Conservation (phyloP, 1,140 invertebrate genomes). For the Drosophila watanabei region DNA sequence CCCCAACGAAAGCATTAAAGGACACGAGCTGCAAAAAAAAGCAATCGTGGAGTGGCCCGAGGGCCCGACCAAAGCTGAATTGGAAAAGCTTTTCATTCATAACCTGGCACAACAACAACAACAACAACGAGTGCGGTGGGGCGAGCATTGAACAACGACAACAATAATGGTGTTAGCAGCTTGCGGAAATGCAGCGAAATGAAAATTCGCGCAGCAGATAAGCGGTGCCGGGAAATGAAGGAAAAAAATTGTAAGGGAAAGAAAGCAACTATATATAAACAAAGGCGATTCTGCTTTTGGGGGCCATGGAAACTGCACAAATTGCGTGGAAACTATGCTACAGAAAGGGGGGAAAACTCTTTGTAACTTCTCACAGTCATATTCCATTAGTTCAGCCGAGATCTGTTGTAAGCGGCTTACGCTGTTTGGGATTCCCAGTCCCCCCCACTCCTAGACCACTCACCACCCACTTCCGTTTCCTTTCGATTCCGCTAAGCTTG, state of each 20-base stretch:
- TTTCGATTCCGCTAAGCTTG: conserved; percentile 48
- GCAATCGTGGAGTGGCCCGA: conserved; percentile 46
- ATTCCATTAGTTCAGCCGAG: conserved; percentile 11
- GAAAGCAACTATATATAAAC: conserved; percentile 4
- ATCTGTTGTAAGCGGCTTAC: conserved; percentile 45
- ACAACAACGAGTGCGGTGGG: conserved; percentile 33
- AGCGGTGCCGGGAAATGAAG: conserved; percentile 8
- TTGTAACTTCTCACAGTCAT: conserved; percentile 7
- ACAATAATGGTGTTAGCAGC: conserved; percentile 8
- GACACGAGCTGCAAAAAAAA: conserved; percentile 9
- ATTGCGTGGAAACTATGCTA: conserved; percentile 14
- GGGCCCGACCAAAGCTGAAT: conserved; percentile 57
- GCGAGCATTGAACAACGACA: conserved; percentile 6
- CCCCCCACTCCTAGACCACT: neutral
- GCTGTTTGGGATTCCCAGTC: conserved; percentile 12
- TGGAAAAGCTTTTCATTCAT: conserved; percentile 81
- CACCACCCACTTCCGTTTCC: conserved; percentile 29
- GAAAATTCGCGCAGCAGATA: conserved; percentile 24
- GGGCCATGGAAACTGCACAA: conserved; percentile 9
- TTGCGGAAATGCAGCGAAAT: conserved; percentile 34
- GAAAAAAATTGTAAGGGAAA: neutral
- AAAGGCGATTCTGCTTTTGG: neutral
- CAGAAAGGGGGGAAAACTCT: neutral
- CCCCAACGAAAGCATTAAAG: neutral
- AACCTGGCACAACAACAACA: conserved; percentile 66